Base-by-base conservation (phyloP, 2,888 invertebrate genomes). In the Aelia acuminata region DNA sequence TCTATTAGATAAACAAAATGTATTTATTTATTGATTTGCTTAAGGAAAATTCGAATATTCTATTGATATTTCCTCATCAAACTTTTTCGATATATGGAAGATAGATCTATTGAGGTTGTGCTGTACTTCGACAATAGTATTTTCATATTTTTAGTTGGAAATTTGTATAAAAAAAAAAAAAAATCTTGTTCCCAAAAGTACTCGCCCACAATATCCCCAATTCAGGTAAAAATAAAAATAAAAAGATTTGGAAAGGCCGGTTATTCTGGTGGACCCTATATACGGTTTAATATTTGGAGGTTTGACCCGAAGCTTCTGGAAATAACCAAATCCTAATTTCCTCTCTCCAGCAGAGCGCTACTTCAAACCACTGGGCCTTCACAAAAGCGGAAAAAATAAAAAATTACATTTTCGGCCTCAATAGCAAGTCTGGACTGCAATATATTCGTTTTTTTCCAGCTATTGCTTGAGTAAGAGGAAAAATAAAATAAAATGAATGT, bases 261-360 rank as follows among this genome's bases (percentile, higher is more conserved):
- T 18, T 50, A 50, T 50, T 20, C 26, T 26, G 63, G 22, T 39
- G 18, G 22, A 35, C 7, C 22, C 35, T 18, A 75, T 75, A 18
- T 75, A 75, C 11, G 35, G 70, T 39, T 75, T 35, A 75, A 75
- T 75, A 39, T 1, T 20, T 4, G 18, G 8, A 26, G 18, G 35
- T 35, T 15, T 35, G 11, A 75, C 70, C 70, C 4, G 20, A 18
- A 10, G 7, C 39, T 20, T 39, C 70, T 75, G 35, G 35, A 39
- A 75, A 75, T 35, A 75, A 35, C 70, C 39, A 75, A 26, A 35
- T 75, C 39, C 70, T 75, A 75, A 75, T 75, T 75, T 75, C 70
- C 70, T 75, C 70, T 75, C n/a, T 53, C 53, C n/a, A 1, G 35
- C 1, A 10, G 31, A 39, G 18, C 13, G 18, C 18, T 1, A 20